Evolutionary conservation across 2,888 invertebrate genomes (phyloP), one percentile per base, ranked within the genome.

Genomic region (Hypomecis punctinalis): DNA sequence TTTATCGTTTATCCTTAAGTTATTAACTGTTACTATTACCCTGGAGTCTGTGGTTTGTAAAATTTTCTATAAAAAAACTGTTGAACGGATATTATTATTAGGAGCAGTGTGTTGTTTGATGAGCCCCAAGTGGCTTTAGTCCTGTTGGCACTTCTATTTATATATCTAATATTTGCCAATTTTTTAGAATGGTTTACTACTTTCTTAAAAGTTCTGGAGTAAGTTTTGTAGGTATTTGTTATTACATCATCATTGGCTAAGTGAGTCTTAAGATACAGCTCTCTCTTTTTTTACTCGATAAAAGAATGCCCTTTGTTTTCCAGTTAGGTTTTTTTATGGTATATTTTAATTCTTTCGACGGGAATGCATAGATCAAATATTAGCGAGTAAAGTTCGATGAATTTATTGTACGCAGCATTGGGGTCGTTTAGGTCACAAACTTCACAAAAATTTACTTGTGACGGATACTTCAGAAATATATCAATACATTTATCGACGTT

Each of bases 231-330:
- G 8, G n/a, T 36, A 35, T 49, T 43, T 43, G 5, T 35, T 13
- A 13, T 2, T 5, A 5, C 23, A 5, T 49, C 35, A 35, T 36
- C 35, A 10, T 6, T 35, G 35, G 13, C 8, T 10, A 23, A 35
- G 5, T 10, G 8, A 5, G 10, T 49, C 8, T 49, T 49, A 10
- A 49, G 10, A 9, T 49, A 49, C 10, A 49, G 33, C 8, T 49
- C 35, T 35, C 49, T 49, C n/a, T 49, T 33, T 10, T 49, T 35
- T 49, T 49, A 36, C 49, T 49, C 5, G 49, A 49, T 35, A 35
- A 6, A 33, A 49, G 33, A 36, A 49, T 49, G 7, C 37, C 37
- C 37, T 37, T 37, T 7, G 37, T 37, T 37, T 37, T 37, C 37
- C 37, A 37, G 7, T 37, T 37, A 6, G 37, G 37, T 37, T 37